phyloP scores from a whole-genome alignment of 2,113 vertebrate genomes.

The Heptranchias perlo region DNA sequence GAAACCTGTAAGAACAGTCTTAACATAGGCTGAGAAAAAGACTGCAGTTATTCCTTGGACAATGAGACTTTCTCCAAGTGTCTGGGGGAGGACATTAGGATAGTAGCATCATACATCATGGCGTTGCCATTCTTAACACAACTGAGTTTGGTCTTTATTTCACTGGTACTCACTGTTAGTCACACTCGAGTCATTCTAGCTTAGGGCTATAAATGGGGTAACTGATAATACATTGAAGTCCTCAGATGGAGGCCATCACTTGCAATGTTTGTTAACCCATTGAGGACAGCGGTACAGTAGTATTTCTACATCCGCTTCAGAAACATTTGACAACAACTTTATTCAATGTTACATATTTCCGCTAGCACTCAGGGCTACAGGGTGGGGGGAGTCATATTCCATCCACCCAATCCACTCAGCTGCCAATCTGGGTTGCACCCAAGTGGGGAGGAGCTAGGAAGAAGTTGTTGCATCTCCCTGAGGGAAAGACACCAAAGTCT shows the following conservation, averaged over 20 bases:
- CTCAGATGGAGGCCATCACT: background rate
- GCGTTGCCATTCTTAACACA: background rate
- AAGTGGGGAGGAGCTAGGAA: background rate
- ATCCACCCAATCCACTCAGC: background rate
- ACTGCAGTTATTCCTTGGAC: background rate
- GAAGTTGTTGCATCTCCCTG: background rate
- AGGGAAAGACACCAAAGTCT: background rate
- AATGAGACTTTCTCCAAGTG: background rate
- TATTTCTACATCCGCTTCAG: background rate
- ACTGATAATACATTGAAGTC: background rate
- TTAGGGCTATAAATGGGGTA: background rate
- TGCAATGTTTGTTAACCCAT: background rate
- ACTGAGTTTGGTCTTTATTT: background rate
- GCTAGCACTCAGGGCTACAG: background rate
- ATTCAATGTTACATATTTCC: background rate
- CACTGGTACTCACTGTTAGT: background rate
- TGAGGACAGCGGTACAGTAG: background rate
- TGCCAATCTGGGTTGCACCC: background rate
- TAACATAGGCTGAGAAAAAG: background rate
- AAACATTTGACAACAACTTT: background rate
- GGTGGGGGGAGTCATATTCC: background rate
- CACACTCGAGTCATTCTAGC: no score
- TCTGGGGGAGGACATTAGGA: background rate
- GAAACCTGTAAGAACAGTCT: background rate
- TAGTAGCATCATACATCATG: background rate